Evolutionary conservation across 1,140 invertebrate genomes (phyloP).

Genomic region (Neodiprion fabricii): DNA sequence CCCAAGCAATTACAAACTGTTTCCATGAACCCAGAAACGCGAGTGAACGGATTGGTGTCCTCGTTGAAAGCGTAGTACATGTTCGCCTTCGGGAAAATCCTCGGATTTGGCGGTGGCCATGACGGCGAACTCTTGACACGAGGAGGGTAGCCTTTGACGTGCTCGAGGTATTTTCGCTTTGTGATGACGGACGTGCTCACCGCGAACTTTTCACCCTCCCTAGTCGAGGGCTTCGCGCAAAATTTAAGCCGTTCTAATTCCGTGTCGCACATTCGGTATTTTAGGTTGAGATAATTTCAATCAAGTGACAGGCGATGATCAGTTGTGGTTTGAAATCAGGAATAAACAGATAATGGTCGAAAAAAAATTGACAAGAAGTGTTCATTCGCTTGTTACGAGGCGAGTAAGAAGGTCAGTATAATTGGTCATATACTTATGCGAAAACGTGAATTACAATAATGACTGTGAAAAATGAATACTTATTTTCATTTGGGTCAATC

Average conservation of each 20-base stretch:
- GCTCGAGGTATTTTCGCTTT: conserved; percentile 24
- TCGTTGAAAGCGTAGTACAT: conserved; percentile 54
- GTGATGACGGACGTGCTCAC: conserved; percentile 27
- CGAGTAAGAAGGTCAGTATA: too few relatives aligned
- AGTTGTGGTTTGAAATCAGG: neutral
- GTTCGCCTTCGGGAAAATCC: conserved; percentile 46
- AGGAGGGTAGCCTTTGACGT: conserved; percentile 29
- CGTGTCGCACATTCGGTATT: neutral
- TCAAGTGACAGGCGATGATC: neutral
- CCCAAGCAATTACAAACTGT: neutral
- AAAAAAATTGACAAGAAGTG: neutral
- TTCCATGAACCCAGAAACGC: conserved; percentile 29
- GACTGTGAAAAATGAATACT: conserved; percentile 67
- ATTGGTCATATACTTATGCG: too few relatives aligned
- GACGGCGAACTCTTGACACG: neutral
- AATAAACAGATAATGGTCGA: neutral
- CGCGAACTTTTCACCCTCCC: neutral
- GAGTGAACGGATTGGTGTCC: conserved; percentile 48
- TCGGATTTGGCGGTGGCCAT: conserved; percentile 22
- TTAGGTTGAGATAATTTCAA: neutral
- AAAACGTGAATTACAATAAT: neutral
- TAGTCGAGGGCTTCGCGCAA: neutral
- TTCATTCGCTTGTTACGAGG: too few relatives aligned
- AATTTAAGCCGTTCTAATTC: neutral
- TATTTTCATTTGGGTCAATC: conserved; percentile 99